Percentiles rank a stretch among this genome's conserved stretches.
These are phyloP conservation scores for Luperina testacea DNA, from an alignment of 2,888 invertebrate genomes.

Conservation along the genomic window DNA sequence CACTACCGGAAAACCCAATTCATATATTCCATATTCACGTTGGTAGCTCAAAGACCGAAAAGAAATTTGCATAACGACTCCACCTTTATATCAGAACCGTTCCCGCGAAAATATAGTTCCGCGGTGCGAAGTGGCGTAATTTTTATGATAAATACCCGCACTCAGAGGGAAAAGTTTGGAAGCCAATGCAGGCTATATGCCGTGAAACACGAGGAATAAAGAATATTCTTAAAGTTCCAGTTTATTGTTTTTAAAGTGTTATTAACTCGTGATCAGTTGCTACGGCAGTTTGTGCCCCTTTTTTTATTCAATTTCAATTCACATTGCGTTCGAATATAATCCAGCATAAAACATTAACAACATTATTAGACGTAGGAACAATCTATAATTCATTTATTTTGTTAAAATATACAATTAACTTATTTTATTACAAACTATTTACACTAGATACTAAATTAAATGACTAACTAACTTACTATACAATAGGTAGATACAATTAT, in stretches of 20 bases:
- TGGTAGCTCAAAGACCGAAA: constrained; percentile 65
- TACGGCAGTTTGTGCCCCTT: constrained; percentile 10
- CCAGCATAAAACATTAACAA: too few relatives aligned
- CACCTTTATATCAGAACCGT: constrained; percentile 61
- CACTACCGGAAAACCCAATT: constrained; percentile 60
- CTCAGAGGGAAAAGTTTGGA: constrained; percentile 48
- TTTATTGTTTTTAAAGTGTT: constrained; percentile 53
- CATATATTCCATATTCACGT: constrained; percentile 52
- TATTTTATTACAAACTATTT: too few relatives aligned
- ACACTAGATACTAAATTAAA: too few relatives aligned
- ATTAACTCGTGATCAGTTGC: constrained; percentile 39
- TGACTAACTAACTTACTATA: too few relatives aligned
- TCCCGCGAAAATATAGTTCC: constrained; percentile 60
- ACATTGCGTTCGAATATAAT: too few relatives aligned
- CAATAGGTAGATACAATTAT: too few relatives aligned
- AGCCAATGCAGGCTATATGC: constrained; percentile 40
- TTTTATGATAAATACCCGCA: constrained; percentile 70
- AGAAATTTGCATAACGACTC: constrained; percentile 70
- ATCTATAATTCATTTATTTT: too few relatives aligned
- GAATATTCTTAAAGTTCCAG: constrained; percentile 39
- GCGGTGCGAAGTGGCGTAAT: constrained; percentile 68
- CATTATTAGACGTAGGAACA: too few relatives aligned
- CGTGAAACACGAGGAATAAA: constrained; percentile 42
- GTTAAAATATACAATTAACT: too few relatives aligned
- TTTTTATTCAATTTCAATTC: too few relatives aligned